Evolutionary conservation across 2,113 vertebrate species (phyloP), one percentile per base, ranked within the genome.

Genomic region (Rostratula benghalensis): DNA sequence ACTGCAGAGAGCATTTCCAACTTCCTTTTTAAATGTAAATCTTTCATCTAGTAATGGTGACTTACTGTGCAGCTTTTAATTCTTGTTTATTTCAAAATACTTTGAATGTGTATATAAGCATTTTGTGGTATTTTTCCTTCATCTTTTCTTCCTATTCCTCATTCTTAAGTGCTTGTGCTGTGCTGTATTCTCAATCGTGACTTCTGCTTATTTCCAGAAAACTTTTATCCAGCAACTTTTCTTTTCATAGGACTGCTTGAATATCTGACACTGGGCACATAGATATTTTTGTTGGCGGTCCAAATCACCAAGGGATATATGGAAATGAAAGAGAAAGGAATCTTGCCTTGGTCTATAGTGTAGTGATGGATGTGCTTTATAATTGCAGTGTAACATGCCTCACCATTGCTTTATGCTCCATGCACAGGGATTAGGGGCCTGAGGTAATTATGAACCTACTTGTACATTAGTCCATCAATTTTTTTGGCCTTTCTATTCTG

Each of bases 11-110:
- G 3, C 25, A 33, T 59, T 95, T 48, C 11, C 3, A 25, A 61
- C 41, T 71, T 87, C 31, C 15, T 87, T 95, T 93, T 85, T 7
- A 50, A 73, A 93, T 69, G 13, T 70, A 83, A 95, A 88, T 81
- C 68, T 90, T 92, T 93, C 67, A 68, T 60, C 51, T 45, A 19
- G 43, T 28, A 1, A 3, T 16, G 11, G 15, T 85, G 25, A 89
- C 84, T 78, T 93, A 86, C 79, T 59, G 43, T 1, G 0, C 10
- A 67, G 48, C 10, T 83, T 87, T 77, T 88, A 68, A 61, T 83
- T 33, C 54, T 48, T 11, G 31, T 89, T 94, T 80, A 43, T 86
- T 91, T 84, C 31, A 51, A 79, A 94, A 43, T 59, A 15, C n/a
- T 25, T 79, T 69, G 15, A 82, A 39, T 33, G 14, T 33, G 14